These are phyloP conservation scores for Spermophilus dauricus DNA, from an alignment of 2,113 vertebrate genomes.

Conservation along the genomic window DNA sequence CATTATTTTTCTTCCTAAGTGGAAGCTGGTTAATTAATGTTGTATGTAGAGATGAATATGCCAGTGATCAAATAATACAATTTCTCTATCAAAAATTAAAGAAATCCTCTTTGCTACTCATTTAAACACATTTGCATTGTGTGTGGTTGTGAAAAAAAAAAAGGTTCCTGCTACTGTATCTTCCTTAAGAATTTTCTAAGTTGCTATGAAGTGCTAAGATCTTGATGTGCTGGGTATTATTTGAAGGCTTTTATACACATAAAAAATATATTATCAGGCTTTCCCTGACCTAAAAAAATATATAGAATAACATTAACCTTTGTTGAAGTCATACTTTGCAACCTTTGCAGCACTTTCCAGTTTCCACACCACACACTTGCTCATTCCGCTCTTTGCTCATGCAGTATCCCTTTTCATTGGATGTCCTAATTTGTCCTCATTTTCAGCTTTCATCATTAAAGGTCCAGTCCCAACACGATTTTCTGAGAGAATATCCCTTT, in stretches of 20 bases:
- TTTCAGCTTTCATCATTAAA: constrained; percentile 21
- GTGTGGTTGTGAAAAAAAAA: neutral
- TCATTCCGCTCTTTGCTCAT: neutral
- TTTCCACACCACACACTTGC: neutral
- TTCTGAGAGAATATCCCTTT: constrained; percentile 63
- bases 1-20: neutral
- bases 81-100: neutral
- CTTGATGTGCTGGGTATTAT: neutral
- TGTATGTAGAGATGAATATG: neutral
- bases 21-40: neutral
- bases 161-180: neutral
- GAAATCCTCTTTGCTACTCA: neutral
- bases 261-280: neutral
- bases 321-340: neutral
- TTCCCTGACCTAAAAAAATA: neutral
- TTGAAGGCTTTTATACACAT: neutral
- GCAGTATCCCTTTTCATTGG: neutral
- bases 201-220: neutral
- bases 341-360: neutral
- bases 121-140: neutral
- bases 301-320: neutral
- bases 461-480: neutral
- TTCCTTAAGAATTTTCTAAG: constrained; percentile 6
- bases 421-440: neutral
- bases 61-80: neutral